These are phyloP conservation scores for Sisor rabdophorus DNA, from an alignment of 2,113 vertebrate species.

Conservation along the genomic window DNA sequence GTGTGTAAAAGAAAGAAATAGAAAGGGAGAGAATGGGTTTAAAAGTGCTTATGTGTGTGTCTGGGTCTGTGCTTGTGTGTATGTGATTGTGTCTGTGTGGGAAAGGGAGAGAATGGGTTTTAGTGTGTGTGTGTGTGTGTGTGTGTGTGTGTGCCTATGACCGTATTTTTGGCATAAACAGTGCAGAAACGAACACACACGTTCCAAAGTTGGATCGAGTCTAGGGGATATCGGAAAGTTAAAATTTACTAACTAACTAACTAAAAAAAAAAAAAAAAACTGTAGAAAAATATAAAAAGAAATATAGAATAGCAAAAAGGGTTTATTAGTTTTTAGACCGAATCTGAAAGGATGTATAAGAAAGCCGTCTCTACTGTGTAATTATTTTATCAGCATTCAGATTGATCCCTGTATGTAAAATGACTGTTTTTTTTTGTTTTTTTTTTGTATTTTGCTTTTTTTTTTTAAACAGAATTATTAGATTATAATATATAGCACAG, in stretches of 20 bases:
- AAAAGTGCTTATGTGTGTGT: not conserved
- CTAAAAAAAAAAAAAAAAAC: too few species aligned
- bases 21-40: not conserved
- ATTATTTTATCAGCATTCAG: not conserved
- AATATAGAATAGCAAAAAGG: not conserved
- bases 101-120: too few species aligned
- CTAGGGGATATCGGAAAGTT: too few species aligned
- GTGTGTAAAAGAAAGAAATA: not conserved
- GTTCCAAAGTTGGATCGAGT: too few species aligned
- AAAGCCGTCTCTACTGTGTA: not conserved
- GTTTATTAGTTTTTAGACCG: not conserved
- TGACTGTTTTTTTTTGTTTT: too few species aligned
- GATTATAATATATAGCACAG: not conserved
- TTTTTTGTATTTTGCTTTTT: too few species aligned
- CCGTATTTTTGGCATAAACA: slow-evolving; percentile 9
- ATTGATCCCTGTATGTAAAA: too few species aligned
- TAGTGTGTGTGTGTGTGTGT: not conserved
- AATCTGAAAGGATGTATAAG: not conserved
- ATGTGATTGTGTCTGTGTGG: slow-evolving; percentile 13
- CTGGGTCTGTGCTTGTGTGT: not conserved
- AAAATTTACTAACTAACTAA: too few species aligned
- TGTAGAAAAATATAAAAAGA: too few species aligned
- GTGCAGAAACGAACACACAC: slow-evolving; percentile 1
- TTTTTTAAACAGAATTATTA: not conserved
- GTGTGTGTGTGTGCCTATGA: not conserved